Percentiles rank a stretch among this genome's conserved stretches.
These are phyloP conservation scores for Petrocephalus zakoni DNA, from an alignment of 2,113 vertebrate genomes.

Conservation along the genomic window DNA sequence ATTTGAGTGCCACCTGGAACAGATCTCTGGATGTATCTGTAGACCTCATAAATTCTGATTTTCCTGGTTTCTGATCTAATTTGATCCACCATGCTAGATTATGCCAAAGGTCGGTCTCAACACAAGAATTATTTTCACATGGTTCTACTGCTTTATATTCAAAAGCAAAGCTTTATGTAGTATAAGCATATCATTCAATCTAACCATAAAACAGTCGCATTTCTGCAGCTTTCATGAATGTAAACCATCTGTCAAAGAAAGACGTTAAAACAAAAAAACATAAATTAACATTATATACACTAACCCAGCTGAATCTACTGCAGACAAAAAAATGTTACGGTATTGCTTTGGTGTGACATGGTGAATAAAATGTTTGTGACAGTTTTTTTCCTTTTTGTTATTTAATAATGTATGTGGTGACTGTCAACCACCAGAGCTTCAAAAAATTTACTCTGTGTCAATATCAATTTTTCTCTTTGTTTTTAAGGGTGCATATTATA, in stretches of 20 bases:
- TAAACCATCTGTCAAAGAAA: background rate
- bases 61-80: background rate
- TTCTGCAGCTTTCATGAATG: background rate
- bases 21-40: background rate
- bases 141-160: slow-evolving; percentile 6
- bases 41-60: background rate
- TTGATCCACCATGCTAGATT: background rate
- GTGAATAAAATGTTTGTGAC: slow-evolving; percentile 6
- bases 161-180: background rate
- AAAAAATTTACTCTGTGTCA: background rate
- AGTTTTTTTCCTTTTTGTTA: background rate
- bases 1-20: background rate
- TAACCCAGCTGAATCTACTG: background rate
- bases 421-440: background rate
- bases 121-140: background rate
- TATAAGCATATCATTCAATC: background rate
- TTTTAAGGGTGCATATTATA: background rate
- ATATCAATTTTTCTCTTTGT: background rate
- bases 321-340: background rate
- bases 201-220: background rate
- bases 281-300: slow-evolving; percentile 12
- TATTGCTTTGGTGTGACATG: background rate
- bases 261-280: background rate
- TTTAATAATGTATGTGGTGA: background rate
- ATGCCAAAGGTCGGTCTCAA: background rate